A percentile compares a stretch with the other conserved stretches of the same genome.
Conservation (phyloP, 2,113 vertebrate genomes). For the Pungitius pungitius region DNA sequence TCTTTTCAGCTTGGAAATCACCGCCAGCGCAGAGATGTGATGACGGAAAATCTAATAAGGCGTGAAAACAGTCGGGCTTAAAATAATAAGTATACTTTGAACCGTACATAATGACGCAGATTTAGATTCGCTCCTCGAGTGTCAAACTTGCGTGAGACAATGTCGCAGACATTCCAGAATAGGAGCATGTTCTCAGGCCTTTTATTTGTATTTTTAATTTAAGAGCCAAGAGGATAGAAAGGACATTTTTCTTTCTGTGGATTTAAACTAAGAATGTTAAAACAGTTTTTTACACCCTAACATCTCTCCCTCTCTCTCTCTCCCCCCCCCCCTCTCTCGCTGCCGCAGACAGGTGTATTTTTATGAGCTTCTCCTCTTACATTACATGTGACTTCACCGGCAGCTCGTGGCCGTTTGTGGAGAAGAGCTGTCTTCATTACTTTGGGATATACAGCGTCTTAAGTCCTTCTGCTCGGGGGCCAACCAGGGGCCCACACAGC, state of each 20-base stretch:
- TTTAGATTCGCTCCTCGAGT: conserved; percentile 33
- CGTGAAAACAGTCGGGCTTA: conserved; percentile 12
- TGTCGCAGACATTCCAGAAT: conserved; percentile 25
- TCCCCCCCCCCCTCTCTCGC: conserved; percentile 62
- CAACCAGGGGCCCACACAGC: conserved; percentile 67
- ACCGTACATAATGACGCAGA: conserved; percentile 27
- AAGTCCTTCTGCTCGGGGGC: conserved; percentile 81
- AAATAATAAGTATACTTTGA: neutral
- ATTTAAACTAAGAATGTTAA: neutral
- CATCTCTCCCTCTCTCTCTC: conserved; percentile 75
- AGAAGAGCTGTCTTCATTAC: conserved; percentile 84
- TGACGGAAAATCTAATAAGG: conserved; percentile 46
- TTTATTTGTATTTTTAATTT: conserved; percentile 11
- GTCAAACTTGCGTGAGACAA: conserved; percentile 37
- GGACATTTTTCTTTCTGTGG: neutral
- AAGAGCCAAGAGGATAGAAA: neutral
- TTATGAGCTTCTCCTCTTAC: conserved; percentile 86
- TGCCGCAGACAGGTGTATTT: conserved; percentile 88
- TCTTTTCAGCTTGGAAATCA: conserved; percentile 34
- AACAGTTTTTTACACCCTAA: conserved; percentile 5
- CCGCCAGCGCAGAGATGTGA: conserved; percentile 22
- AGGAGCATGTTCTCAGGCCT: neutral
- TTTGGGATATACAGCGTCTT: conserved; percentile 80
- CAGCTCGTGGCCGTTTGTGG: conserved; percentile 75
- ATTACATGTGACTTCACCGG: conserved; percentile 85